phyloP scores from a whole-genome alignment of 64 coral and sea anemone species.

The Dendrophyllia cribrosa region DNA sequence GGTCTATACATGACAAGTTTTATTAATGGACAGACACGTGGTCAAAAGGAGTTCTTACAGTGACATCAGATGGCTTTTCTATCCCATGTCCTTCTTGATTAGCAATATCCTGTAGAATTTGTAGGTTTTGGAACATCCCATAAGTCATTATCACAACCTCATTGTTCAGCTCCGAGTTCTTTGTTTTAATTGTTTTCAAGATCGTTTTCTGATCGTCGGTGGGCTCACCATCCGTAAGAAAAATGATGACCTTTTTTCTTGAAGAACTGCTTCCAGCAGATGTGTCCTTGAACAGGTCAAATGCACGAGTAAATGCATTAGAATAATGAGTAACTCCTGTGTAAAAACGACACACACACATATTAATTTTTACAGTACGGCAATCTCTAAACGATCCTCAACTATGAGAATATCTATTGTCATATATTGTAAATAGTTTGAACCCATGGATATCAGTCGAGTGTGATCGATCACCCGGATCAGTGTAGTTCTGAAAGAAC shows the following conservation, averaged over 20 bases:
- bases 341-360: neutral
- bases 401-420: too few relatives aligned
- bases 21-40: too few relatives aligned
- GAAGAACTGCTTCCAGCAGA: neutral
- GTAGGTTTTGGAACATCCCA: slow-evolving; percentile 17
- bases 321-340: slow-evolving; percentile 27
- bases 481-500: too few relatives aligned
- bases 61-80: neutral
- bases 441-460: too few relatives aligned
- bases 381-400: too few relatives aligned
- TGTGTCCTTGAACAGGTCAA: slow-evolving; percentile 25
- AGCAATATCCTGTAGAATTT: slow-evolving; percentile 24
- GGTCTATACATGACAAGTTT: too few relatives aligned
- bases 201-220: neutral
- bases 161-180: slow-evolving; percentile 41
- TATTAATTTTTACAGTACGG: too few relatives aligned
- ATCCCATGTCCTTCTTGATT: slow-evolving; percentile 11
- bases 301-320: slow-evolving; percentile 44
- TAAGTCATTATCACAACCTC: slow-evolving; percentile 55
- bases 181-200: slow-evolving; percentile 24
- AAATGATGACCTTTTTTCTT: slow-evolving; percentile 47
- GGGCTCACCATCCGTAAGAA: slow-evolving; percentile 62
- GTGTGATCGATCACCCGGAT: too few relatives aligned
- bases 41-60: slow-evolving; percentile 36
- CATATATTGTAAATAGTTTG: too few relatives aligned